A percentile compares a stretch with the other conserved stretches of the same genome.
phyloP scores from a whole-genome alignment of 2,113 vertebrate genomes.

The Heloderma charlesbogerti region DNA sequence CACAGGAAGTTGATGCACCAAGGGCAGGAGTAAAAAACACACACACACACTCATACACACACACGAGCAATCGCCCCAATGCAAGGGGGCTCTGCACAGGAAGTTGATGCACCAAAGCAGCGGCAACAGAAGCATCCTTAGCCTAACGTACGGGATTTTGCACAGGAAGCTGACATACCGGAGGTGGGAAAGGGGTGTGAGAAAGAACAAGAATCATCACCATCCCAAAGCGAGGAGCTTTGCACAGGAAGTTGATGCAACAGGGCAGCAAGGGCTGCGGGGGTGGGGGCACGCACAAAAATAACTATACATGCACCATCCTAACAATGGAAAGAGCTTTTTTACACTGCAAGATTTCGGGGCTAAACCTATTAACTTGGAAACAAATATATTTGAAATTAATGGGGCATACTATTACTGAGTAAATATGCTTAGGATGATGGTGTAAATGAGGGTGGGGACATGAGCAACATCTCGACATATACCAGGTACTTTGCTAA shows the following conservation, averaged over 20 bases:
- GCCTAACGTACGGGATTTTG: constrained; percentile 17
- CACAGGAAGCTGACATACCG: constrained; percentile 34
- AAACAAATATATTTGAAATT: neutral
- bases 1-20: constrained; percentile 17
- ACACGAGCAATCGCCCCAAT: neutral
- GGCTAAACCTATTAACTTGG: neutral
- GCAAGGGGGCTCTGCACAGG: constrained; percentile 17
- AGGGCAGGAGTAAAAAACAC: neutral
- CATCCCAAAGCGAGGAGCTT: constrained; percentile 33
- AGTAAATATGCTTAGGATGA: neutral
- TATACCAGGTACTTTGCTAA: neutral
- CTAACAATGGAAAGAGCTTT: neutral
- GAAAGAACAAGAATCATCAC: constrained; percentile 8
- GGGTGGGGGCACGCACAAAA: neutral
- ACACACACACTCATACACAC: neutral
- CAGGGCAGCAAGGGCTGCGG: constrained; percentile 37
- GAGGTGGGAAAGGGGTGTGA: constrained; percentile 41
- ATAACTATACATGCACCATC: constrained; percentile 18
- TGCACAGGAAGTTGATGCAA: constrained; percentile 61
- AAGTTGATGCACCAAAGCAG: constrained; percentile 22
- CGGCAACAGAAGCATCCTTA: constrained; percentile 17
- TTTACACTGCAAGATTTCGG: neutral
- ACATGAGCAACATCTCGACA: neutral
- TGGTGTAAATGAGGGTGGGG: neutral
- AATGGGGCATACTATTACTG: neutral